Conservation (phyloP, 1,140 invertebrate species). For the Orius laevigatus region DNA sequence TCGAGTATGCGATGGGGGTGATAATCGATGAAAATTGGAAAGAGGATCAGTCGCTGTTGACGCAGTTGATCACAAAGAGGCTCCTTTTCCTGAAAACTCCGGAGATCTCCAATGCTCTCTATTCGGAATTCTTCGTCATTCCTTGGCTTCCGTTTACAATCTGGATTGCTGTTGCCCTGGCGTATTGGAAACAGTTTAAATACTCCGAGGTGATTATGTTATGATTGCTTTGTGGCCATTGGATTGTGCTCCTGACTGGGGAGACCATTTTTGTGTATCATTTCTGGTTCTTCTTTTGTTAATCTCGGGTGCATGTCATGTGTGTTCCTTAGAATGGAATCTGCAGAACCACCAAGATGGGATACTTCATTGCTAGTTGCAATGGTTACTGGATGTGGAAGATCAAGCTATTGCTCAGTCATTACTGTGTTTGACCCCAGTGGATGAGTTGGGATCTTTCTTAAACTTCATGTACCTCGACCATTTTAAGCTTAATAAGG, state of each 20-base stretch:
- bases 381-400: no score
- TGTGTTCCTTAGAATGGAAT: neutral
- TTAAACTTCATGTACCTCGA: neutral
- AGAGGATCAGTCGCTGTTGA: neutral
- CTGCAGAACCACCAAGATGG: no score
- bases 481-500: neutral
- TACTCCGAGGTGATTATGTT: conserved; percentile 11
- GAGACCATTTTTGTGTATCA: neutral
- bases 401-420: neutral
- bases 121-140: conserved; percentile 5
- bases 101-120: conserved; percentile 12
- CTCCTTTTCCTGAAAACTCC: conserved; percentile 9
- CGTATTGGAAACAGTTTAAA: conserved; percentile 5
- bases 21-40: conserved; percentile 7
- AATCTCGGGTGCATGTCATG: no score
- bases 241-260: neutral
- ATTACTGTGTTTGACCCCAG: neutral
- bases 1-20: conserved; percentile 14
- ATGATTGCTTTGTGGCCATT: neutral
- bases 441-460: neutral
- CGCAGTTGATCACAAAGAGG: neutral
- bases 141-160: conserved; percentile 6
- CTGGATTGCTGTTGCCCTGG: conserved; percentile 8
- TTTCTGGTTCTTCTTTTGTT: no score
- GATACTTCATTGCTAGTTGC: no score